Percentiles rank a stretch among this genome's conserved stretches.
These are phyloP conservation scores for Scaeva pyrastri DNA, from an alignment of 2,888 invertebrate species.

Conservation along the genomic window DNA sequence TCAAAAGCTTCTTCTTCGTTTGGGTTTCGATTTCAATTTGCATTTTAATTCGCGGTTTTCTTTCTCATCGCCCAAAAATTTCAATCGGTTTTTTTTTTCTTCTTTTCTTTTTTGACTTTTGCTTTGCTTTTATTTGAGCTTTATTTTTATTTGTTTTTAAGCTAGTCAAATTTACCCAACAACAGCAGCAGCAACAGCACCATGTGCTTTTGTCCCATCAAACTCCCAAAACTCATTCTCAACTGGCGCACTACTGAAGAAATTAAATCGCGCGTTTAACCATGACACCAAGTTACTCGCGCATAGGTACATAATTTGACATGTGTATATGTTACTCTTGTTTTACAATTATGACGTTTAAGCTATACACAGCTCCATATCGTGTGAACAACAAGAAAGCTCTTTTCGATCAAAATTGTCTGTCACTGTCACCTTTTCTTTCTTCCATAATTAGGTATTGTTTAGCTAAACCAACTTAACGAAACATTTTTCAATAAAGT, in stretches of 20 bases:
- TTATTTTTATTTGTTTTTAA: slow-evolving; percentile 48
- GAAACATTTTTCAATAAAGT: slow-evolving; percentile 23
- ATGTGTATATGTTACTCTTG: background rate
- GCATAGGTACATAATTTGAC: slow-evolving; percentile 2
- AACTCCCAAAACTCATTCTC: slow-evolving; percentile 36
- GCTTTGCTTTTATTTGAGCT: slow-evolving; percentile 10
- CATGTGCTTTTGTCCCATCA: slow-evolving; percentile 39
- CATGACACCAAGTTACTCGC: slow-evolving; percentile 60
- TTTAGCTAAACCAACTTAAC: slow-evolving; percentile 1
- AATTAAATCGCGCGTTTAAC: slow-evolving; percentile 39
- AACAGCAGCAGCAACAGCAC: too few relatives aligned
- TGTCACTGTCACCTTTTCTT: slow-evolving; percentile 8
- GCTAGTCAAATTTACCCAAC: slow-evolving; percentile 43
- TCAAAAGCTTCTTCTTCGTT: slow-evolving; percentile 53
- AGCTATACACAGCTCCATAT: background rate
- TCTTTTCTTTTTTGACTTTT: background rate
- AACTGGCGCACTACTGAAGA: slow-evolving; percentile 56
- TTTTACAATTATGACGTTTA: background rate
- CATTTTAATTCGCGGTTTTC: slow-evolving; percentile 29
- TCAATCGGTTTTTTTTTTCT: background rate
- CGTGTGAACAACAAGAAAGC: slow-evolving; percentile 28
- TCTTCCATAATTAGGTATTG: background rate
- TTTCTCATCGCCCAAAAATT: slow-evolving; percentile 19
- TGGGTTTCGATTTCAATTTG: background rate
- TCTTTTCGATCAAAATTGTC: background rate